These are phyloP conservation scores for Sparidentex hasta DNA, from an alignment of 2,797 vertebrate genomes.

Conservation along the genomic window DNA sequence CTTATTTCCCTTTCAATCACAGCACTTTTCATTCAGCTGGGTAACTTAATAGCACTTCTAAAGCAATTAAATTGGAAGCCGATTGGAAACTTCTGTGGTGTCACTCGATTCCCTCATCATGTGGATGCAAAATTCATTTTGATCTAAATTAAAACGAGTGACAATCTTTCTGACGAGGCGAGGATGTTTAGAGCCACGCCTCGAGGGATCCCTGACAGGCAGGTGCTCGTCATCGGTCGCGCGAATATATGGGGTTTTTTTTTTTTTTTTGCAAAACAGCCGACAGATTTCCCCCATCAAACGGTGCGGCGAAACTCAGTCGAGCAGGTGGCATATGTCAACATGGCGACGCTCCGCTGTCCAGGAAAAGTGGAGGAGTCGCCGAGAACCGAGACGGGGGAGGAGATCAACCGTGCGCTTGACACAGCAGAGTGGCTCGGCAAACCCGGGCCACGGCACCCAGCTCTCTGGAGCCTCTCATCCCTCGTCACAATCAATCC, in stretches of 20 bases:
- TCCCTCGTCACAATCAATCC: constrained; percentile 82
- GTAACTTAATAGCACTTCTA: constrained; percentile 46
- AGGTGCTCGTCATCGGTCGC: constrained; percentile 50
- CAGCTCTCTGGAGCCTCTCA: constrained; percentile 69
- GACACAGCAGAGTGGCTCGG: constrained; percentile 72
- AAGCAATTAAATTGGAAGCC: constrained; percentile 61
- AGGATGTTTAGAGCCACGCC: constrained; percentile 4
- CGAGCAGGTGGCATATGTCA: constrained; percentile 71
- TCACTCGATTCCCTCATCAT: constrained; percentile 50
- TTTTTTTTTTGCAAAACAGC: constrained; percentile 49
- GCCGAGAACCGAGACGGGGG: constrained; percentile 44
- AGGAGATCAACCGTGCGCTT: constrained; percentile 63
- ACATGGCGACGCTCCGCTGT: constrained; percentile 62
- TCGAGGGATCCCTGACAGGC: constrained; percentile 56
- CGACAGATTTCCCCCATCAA: constrained; percentile 60
- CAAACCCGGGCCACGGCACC: constrained; percentile 45
- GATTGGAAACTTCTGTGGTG: constrained; percentile 51
- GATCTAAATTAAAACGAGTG: constrained; percentile 54
- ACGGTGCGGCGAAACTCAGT: constrained; percentile 49
- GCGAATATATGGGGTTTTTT: constrained; percentile 61
- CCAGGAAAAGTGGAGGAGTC: constrained; percentile 65
- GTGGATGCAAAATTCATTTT: constrained; percentile 52
- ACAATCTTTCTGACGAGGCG: constrained; percentile 31
- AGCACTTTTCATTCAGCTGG: constrained; percentile 29
- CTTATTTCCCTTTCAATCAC: constrained; percentile 45